Base-by-base conservation (phyloP, 2,113 vertebrate species). In the Channa argus region DNA sequence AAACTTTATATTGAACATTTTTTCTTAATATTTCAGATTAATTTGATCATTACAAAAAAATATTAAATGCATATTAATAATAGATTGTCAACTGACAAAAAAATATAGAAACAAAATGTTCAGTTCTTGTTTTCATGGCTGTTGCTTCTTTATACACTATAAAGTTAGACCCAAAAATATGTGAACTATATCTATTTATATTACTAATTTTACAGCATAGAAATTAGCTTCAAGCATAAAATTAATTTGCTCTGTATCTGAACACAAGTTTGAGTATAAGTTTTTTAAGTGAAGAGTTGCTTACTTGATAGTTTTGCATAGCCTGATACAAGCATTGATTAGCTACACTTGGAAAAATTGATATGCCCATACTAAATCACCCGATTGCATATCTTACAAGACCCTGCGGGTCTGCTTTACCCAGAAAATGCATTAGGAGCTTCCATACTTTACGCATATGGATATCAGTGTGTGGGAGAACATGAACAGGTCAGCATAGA, bases 401-500 rank as follows among this genome's bases (percentile, higher is more conserved):
- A 50, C 3, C 49, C 39, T 37, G 67, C 64, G 33, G 61, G 38
- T 52, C 59, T 56, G 66, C 68, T 77, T 71, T 72, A 65, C 56
- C 47, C 6, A 33, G 60, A 68, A 72, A 86, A 60, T 61, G 71
- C 72, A 69, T 58, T 6, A 50, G 71, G 46, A 75, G 65, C 71
- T 37, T 59, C 52, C 63, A 71, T 39, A 37, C 61, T 72, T 85
- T 58, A 74, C 86, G 83, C 78, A 87, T 89, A 88, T 86, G 86
- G 84, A 89, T 92, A 90, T 91, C 70, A 86, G 76, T 63, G 81
- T 90, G 90, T 81, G 86, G 84, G 81, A 81, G 84, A 82, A 83
- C 82, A 83, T 70, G 88, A 88, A 87, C 88, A 91, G 92, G 91
- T 92, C 93, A 92, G 89, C 91, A 88, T 33, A 61, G 87, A 92